Base-by-base conservation (phyloP, 2,113 vertebrate species). In the Hypocryptadius cinnamomeus region DNA sequence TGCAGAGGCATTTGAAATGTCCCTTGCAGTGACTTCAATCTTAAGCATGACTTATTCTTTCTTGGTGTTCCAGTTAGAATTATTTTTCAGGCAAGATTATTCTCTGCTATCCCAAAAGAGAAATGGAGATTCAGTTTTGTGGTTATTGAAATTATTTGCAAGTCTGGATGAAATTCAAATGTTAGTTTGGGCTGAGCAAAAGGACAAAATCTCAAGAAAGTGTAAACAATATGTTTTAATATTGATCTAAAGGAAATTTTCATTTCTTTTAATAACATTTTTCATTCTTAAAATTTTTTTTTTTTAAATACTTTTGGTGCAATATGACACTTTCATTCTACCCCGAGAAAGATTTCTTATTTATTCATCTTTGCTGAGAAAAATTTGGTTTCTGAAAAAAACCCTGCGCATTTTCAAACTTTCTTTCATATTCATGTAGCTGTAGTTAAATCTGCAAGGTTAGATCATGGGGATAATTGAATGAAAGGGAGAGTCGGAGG, bases 111-210 rank as follows among this genome's bases (percentile, higher is more conserved):
- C 85, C 81, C 79, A 45, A 73, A 87, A 90, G 90, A 90, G 63
- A 90, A 85, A 80, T 37, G n/a, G 8, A 80, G 73, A 93, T 77
- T 60, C 24, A 78, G 35, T 94, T 95, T 47, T 42, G 72, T 66
- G 77, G 72, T 88, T 84, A 86, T 92, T 96, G 90, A 83, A 90
- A 74, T 66, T 78, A 48, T 93, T 92, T 94, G 79, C 74, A 78
- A 89, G 83, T 47, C 79, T 90, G 51, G 57, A 79, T 94, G 90
- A 88, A 93, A 92, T 96, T 92, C 77, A 92, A 90, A 78, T 84
- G n/a, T 51, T 44, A 64, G 60, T 74, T 94, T 90, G 50, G 82
- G n/a, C 85, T 72, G 74, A 73, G 27, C 7, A 56, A 47, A 83
- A 94, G 63, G 79, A 59, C n/a, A 77, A 63, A 82, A 69, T 83